A percentile compares a stretch with the other conserved stretches of the same genome.
Evolutionary conservation across 2,888 invertebrate genomes (phyloP).

Genomic region (Marronus borbonicus): DNA sequence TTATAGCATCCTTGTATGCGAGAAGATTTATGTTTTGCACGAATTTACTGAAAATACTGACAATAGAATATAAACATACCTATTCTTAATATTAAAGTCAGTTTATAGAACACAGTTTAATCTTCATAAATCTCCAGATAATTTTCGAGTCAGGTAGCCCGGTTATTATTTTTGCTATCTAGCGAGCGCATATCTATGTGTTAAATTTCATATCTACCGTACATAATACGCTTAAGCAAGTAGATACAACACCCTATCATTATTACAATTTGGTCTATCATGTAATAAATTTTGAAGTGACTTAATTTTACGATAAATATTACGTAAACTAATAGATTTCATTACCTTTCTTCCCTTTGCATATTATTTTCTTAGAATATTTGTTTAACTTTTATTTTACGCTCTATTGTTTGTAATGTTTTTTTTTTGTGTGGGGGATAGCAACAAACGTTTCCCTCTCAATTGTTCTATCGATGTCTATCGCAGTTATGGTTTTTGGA

Average conservation of each 20-base stretch:
- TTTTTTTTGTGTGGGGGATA: constrained; percentile 51
- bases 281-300: constrained; percentile 42
- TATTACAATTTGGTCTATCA: constrained; percentile 41
- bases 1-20: constrained; percentile 33
- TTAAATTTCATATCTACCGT: constrained; percentile 37
- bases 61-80: constrained; percentile 35
- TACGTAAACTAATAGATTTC: constrained; percentile 46
- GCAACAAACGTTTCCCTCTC: constrained; percentile 47
- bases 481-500: constrained; percentile 29
- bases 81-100: constrained; percentile 21
- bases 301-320: constrained; percentile 45
- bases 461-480: constrained; percentile 13
- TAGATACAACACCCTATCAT: constrained; percentile 40
- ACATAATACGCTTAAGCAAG: constrained; percentile 27
- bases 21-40: constrained; percentile 26
- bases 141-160: constrained; percentile 11
- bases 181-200: not conserved
- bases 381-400: constrained; percentile 51
- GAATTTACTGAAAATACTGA: constrained; percentile 22
- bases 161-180: constrained; percentile 14
- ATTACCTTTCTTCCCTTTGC: constrained; percentile 40
- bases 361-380: constrained; percentile 51
- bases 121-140: constrained; percentile 17
- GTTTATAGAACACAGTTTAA: constrained; percentile 32
- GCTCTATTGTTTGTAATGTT: constrained; percentile 53